These are phyloP conservation scores for Drosophila neocordata DNA, from an alignment of 1,140 invertebrate species.

Conservation along the genomic window DNA sequence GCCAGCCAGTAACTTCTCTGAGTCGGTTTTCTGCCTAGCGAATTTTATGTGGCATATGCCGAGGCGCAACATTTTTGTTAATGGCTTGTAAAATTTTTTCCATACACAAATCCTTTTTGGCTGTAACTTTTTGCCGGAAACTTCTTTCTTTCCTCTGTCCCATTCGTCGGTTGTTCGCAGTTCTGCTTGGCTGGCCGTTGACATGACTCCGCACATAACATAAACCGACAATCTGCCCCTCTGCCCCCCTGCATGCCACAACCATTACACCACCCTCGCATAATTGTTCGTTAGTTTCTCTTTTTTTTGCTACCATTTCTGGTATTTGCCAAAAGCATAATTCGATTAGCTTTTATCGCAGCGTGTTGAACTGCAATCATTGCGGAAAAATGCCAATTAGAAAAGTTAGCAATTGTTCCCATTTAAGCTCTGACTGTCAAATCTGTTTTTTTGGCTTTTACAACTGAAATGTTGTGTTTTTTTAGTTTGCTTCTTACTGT, in stretches of 20 bases:
- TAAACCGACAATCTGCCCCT: slow-evolving; percentile 4
- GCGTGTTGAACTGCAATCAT: slow-evolving; percentile 76
- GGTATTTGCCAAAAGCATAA: slow-evolving; percentile 73
- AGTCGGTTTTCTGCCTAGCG: slow-evolving; percentile 30
- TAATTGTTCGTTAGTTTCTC: slow-evolving; percentile 65
- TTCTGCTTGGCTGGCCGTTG: slow-evolving; percentile 51
- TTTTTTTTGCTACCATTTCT: slow-evolving; percentile 46
- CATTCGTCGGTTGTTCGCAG: not conserved
- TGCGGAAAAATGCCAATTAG: slow-evolving; percentile 77
- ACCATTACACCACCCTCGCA: slow-evolving; percentile 16
- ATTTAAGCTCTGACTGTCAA: slow-evolving; percentile 28
- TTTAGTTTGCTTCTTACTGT: slow-evolving; percentile 20
- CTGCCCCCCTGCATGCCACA: not conserved
- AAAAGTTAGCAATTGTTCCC: slow-evolving; percentile 53
- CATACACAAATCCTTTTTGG: slow-evolving; percentile 63
- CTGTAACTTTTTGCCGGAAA: slow-evolving; percentile 62
- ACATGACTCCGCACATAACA: slow-evolving; percentile 57
- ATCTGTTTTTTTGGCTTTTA: slow-evolving; percentile 5
- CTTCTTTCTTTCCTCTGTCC: slow-evolving; percentile 9
- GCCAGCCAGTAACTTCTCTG: slow-evolving; percentile 4
- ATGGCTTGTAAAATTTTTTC: slow-evolving; percentile 74
- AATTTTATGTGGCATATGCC: slow-evolving; percentile 77
- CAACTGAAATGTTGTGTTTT: slow-evolving; percentile 22
- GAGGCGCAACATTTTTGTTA: slow-evolving; percentile 79
- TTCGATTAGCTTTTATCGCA: slow-evolving; percentile 78